Conservation (phyloP, 1,140 invertebrate species). For the Papilio xuthus region DNA sequence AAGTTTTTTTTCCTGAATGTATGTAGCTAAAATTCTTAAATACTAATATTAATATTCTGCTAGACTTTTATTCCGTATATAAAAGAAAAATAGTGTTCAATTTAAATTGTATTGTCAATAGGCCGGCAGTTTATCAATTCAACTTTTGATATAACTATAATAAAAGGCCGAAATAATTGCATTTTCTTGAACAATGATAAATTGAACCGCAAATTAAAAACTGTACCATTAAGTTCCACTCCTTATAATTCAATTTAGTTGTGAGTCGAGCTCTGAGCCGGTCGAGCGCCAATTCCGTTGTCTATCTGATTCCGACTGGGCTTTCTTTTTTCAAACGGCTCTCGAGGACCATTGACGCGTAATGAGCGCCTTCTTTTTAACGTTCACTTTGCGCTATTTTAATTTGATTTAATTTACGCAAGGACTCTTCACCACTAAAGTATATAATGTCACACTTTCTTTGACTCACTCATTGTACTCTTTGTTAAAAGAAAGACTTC, state of each 20-base stretch:
- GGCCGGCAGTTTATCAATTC: neutral
- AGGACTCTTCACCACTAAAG: slow-evolving; percentile 2
- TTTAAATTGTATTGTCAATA: neutral
- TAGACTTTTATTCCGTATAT: neutral
- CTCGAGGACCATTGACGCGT: slow-evolving; percentile 33
- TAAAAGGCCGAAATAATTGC: neutral
- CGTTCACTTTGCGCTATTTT: slow-evolving; percentile 32
- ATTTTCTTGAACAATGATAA: slow-evolving; percentile 14
- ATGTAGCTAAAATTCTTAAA: too few relatives aligned
- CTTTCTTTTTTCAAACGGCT: slow-evolving; percentile 32
- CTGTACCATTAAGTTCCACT: slow-evolving; percentile 1
- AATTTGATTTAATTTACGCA: slow-evolving; percentile 36
- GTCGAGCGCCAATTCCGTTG: slow-evolving; percentile 34
- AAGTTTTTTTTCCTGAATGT: too few relatives aligned
- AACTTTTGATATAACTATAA: neutral
- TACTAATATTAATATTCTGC: too few relatives aligned
- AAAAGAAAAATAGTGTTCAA: neutral
- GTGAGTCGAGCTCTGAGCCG: neutral
- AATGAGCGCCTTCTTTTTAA: slow-evolving; percentile 26
- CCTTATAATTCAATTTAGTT: slow-evolving; percentile 33
- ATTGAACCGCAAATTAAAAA: slow-evolving; percentile 24
- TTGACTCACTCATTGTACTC: neutral
- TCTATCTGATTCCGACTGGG: slow-evolving; percentile 25
- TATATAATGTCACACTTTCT: slow-evolving; percentile 17
- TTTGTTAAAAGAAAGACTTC: neutral